Evolutionary conservation across 2,113 vertebrate species (phyloP).

Genomic region (Scatophagus argus): DNA sequence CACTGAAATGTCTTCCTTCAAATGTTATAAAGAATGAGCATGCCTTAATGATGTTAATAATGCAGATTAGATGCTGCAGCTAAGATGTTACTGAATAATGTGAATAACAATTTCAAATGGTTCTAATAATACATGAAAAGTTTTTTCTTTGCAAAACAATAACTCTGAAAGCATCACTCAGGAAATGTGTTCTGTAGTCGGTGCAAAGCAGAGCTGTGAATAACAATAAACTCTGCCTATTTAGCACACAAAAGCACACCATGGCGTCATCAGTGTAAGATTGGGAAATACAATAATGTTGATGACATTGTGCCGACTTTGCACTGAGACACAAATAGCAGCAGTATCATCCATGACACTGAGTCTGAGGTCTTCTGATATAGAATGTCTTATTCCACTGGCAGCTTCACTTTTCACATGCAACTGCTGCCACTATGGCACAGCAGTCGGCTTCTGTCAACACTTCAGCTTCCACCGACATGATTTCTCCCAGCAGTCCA

Average conservation of each 20-base stretch:
- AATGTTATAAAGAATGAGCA: too few relatives aligned
- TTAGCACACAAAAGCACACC: conserved; percentile 3
- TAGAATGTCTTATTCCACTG: conserved; percentile 38
- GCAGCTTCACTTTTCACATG: conserved; percentile 22
- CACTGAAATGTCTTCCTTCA: too few relatives aligned
- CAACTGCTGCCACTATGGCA: conserved; percentile 14
- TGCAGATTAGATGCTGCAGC: too few relatives aligned
- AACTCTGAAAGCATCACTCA: conserved; percentile 7
- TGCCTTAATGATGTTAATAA: too few relatives aligned
- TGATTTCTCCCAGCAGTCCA: conserved; percentile 39
- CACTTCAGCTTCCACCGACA: conserved; percentile 39
- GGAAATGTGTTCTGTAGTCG: not conserved
- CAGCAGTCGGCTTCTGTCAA: conserved; percentile 56
- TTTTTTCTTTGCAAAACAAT: too few relatives aligned
- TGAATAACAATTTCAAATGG: too few relatives aligned
- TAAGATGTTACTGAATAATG: too few relatives aligned
- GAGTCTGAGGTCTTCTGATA: conserved; percentile 23
- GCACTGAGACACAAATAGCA: conserved; percentile 1
- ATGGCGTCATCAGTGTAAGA: not conserved
- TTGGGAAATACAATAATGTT: not conserved
- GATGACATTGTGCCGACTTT: conserved; percentile 5
- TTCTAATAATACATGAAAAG: too few relatives aligned
- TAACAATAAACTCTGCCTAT: not conserved
- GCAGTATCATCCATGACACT: conserved; percentile 10
- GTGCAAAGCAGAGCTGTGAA: conserved; percentile 4